A percentile compares a stretch with the other conserved stretches of the same genome.
These are phyloP conservation scores for Equus quagga DNA, from an alignment of 2,113 vertebrate genomes.

Conservation along the genomic window DNA sequence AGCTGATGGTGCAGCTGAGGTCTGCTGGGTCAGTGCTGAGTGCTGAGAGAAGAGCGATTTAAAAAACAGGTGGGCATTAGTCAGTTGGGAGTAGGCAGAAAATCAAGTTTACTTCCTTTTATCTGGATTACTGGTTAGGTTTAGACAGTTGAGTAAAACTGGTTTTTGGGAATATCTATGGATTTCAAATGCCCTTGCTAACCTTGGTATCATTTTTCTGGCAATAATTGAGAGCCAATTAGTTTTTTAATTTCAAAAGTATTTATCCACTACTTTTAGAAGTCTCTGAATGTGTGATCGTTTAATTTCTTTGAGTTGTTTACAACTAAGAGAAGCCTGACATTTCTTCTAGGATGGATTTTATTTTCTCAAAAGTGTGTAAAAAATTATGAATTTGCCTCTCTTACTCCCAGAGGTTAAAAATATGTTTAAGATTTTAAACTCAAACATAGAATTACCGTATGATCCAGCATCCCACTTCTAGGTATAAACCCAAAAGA, in stretches of 20 bases:
- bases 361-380: constrained; percentile 9
- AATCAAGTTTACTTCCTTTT: not conserved
- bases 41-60: not conserved
- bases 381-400: not conserved
- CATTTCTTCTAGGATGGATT: not conserved
- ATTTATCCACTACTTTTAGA: not conserved
- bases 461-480: not conserved
- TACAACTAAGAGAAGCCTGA: not conserved
- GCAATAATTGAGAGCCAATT: not conserved
- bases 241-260: constrained; percentile 2
- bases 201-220: not conserved
- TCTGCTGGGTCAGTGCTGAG: not conserved
- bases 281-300: not conserved
- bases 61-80: not conserved
- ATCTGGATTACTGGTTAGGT: not conserved
- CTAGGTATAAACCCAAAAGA: not conserved
- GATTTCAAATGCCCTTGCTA: constrained; percentile 17
- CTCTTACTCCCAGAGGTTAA: constrained; percentile 4
- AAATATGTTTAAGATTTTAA: constrained; percentile 2
- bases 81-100: not conserved
- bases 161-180: not conserved
- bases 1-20: not conserved
- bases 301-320: constrained; percentile 32
- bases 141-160: not conserved
- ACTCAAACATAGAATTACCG: not conserved